A percentile compares a stretch with the other conserved stretches of the same genome.
These are phyloP conservation scores for Protaetia brevitarsis DNA, from an alignment of 1,140 invertebrate genomes.

Conservation along the genomic window DNA sequence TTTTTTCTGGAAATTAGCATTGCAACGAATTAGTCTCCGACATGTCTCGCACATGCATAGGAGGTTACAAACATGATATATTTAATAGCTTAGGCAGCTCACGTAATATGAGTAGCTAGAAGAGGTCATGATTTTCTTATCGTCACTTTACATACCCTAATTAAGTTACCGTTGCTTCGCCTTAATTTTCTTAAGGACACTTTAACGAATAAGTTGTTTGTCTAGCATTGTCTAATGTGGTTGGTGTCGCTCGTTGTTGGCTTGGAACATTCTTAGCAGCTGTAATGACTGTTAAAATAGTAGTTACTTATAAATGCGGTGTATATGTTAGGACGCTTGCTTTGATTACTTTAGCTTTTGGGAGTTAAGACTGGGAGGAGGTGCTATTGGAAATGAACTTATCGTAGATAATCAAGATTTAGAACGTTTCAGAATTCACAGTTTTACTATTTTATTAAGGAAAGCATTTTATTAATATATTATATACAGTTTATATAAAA, in stretches of 20 bases:
- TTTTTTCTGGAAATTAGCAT: background rate
- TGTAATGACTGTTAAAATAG: background rate
- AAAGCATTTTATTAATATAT: too few relatives aligned
- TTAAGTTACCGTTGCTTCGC: background rate
- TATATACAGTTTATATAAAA: too few relatives aligned
- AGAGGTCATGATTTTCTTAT: constrained; percentile 13
- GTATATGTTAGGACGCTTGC: background rate
- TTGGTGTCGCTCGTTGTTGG: background rate
- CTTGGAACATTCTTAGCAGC: background rate
- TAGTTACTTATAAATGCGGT: background rate
- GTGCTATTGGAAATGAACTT: too few relatives aligned
- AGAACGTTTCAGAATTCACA: too few relatives aligned
- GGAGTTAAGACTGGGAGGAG: too few relatives aligned
- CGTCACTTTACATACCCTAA: background rate
- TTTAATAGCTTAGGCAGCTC: background rate
- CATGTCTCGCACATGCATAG: background rate
- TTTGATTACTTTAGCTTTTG: too few relatives aligned
- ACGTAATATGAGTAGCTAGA: background rate
- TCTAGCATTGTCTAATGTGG: background rate
- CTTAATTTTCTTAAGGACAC: background rate
- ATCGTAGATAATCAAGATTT: too few relatives aligned
- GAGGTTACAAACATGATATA: background rate
- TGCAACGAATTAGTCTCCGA: background rate
- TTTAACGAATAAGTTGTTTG: background rate
- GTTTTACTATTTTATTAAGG: too few relatives aligned